A percentile compares a stretch with the other conserved stretches of the same genome.
phyloP scores from a whole-genome alignment of 2,797 vertebrate species.

The Cephalopachus bancanus region DNA sequence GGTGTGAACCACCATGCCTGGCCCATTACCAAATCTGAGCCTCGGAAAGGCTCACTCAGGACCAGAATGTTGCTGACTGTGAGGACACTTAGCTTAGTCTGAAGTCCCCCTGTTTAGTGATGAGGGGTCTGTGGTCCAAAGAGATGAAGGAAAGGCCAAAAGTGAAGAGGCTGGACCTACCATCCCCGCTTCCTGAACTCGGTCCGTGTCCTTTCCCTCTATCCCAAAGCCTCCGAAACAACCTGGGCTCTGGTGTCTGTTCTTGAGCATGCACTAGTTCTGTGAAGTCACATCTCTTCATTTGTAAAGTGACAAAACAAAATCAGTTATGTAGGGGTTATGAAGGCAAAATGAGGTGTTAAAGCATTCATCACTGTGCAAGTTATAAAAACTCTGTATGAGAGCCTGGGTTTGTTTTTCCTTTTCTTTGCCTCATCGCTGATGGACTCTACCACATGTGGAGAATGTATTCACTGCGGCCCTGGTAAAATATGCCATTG shows the following conservation, averaged over 20 bases:
- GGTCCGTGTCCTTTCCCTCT: neutral
- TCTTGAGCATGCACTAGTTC: rapidly evolving
- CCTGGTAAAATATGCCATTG: neutral
- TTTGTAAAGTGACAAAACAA: neutral
- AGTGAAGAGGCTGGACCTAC: neutral
- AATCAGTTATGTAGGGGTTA: neutral
- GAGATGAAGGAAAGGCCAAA: neutral
- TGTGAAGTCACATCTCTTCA: neutral
- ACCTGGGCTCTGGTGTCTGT: neutral
- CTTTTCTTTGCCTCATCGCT: neutral
- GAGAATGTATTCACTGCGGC: neutral
- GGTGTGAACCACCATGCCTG: too few species aligned
- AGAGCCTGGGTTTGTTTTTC: neutral
- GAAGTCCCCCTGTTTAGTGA: neutral
- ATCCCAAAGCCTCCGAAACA: neutral
- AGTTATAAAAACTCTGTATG: neutral
- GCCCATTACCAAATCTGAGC: neutral
- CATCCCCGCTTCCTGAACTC: neutral
- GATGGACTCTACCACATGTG: neutral
- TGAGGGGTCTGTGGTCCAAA: neutral
- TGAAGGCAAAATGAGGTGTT: neutral
- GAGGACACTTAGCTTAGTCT: neutral
- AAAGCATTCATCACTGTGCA: neutral
- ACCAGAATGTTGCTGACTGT: neutral
- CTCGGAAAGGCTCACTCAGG: neutral